phyloP scores from a whole-genome alignment of 2,797 vertebrate genomes.

The Craterocephalus amniculus region DNA sequence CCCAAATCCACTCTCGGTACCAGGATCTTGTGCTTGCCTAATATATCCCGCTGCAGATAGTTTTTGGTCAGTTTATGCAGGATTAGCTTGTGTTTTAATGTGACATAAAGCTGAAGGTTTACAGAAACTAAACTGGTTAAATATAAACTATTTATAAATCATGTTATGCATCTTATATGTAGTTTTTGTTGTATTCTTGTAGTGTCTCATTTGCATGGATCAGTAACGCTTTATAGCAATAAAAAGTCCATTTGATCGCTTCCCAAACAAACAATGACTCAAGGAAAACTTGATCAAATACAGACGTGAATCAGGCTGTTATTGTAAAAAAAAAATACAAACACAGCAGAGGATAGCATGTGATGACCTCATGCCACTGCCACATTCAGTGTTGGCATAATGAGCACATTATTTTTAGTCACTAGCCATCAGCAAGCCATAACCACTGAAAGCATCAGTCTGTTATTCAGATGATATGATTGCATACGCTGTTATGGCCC shows the following conservation, averaged over 20 bases:
- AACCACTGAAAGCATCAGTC: constrained; percentile 20
- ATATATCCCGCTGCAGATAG: not conserved
- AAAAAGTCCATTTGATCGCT: not conserved
- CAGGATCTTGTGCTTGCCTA: not conserved
- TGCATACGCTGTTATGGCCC: constrained; percentile 20
- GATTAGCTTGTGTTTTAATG: not conserved
- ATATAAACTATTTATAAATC: not conserved
- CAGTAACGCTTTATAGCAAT: no score
- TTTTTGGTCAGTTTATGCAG: not conserved
- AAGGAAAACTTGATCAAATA: not conserved
- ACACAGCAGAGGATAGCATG: not conserved
- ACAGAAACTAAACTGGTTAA: not conserved
- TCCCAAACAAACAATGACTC: not conserved
- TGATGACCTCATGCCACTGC: not conserved
- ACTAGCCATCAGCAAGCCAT: constrained; percentile 22
- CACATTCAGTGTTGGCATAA: constrained; percentile 20
- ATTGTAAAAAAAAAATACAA: constrained; percentile 6
- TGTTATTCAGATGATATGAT: constrained; percentile 44
- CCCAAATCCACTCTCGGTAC: not conserved
- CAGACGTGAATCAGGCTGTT: not conserved
- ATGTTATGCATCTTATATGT: not conserved
- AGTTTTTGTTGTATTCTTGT: not conserved
- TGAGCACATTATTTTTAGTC: constrained; percentile 38
- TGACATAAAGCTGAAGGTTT: not conserved
- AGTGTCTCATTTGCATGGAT: not conserved